Evolutionary conservation across 2,888 invertebrate species (phyloP), one percentile per base, ranked within the genome.

Genomic region (Stenodera caucasica): DNA sequence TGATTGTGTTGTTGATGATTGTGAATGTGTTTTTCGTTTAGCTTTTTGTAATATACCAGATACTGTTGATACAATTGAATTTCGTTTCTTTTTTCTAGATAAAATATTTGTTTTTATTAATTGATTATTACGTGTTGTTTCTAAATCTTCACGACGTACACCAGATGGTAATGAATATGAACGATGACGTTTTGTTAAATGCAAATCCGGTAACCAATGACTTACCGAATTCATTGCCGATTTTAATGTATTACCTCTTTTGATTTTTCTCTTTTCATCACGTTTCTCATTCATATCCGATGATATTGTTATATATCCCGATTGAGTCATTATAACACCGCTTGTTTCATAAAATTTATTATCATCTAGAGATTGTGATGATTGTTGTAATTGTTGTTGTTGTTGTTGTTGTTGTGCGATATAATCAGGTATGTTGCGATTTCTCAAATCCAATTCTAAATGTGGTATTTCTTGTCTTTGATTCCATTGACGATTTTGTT

Each of bases 1-100:
- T 0, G 90, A 90, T 71, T 88, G 88, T 0, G 82, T 78, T 0
- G 82, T 78, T 11, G 80, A 80, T 63, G 81, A 79, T 69, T 87
- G 86, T 67, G 84, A 82, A 68, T 84, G 82, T 8, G 85, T 84
- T 79, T 87, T 88, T 71, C 89, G 80, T 76, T 92, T 90, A 0
- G 93, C 93, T 81, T 93, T 94, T 78, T 92, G 92, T 69, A 94
- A 81, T 64, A 94, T 86, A 21, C 91, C 92, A 1, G 92, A 92
- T 81, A 94, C 89, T 0, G 93, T 93, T 0, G 92, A 89, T 0
- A 92, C 91, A 55, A 94, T 82, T 5, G 89, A 88, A 68, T 90
- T 90, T 75, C 91, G 91, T 78, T 91, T 92, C 81, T 91, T 91
- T 73, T 89, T 88, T 71, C 82, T 81, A 11, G 70, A 63, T 32